These are phyloP conservation scores for Paramisgurnus dabryanus DNA, from an alignment of 2,113 vertebrate genomes.

Conservation along the genomic window DNA sequence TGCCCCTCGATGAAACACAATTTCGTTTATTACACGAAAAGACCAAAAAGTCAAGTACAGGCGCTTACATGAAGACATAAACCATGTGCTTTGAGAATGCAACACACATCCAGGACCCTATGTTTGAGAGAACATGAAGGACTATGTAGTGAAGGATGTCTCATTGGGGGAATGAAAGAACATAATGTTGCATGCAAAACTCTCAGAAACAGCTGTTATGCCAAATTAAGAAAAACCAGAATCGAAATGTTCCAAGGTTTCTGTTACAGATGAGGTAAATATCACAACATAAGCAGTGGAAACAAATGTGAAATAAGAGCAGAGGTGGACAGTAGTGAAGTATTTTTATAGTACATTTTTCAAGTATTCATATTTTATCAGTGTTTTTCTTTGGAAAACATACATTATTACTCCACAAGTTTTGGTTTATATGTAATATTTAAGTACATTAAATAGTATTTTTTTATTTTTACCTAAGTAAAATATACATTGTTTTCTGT, in stretches of 20 bases:
- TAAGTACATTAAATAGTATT: too few relatives aligned
- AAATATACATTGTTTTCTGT: too few relatives aligned
- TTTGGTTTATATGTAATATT: too few relatives aligned
- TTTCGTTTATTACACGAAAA: conserved; percentile 6
- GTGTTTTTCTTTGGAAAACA: too few relatives aligned
- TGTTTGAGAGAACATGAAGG: background rate
- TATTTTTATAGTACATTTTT: too few relatives aligned
- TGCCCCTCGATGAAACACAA: conserved; percentile 4
- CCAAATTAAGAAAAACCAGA: conserved; percentile 42
- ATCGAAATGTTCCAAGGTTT: conserved; percentile 44
- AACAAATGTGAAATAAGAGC: background rate
- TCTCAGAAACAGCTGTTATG: conserved; percentile 44
- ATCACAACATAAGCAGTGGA: conserved; percentile 38
- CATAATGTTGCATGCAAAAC: conserved; percentile 47
- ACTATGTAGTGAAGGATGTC: conserved; percentile 29
- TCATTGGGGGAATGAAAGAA: conserved; percentile 40
- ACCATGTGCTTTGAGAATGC: conserved; percentile 48
- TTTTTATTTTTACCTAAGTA: too few relatives aligned
- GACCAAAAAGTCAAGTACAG: background rate
- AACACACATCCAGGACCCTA: background rate
- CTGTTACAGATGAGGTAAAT: conserved; percentile 25
- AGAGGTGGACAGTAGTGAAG: too few relatives aligned
- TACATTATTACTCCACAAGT: too few relatives aligned
- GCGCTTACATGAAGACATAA: conserved; percentile 4
- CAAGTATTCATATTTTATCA: background rate